Conservation (phyloP, 1,140 invertebrate genomes). For the Bombus fervidus region DNA sequence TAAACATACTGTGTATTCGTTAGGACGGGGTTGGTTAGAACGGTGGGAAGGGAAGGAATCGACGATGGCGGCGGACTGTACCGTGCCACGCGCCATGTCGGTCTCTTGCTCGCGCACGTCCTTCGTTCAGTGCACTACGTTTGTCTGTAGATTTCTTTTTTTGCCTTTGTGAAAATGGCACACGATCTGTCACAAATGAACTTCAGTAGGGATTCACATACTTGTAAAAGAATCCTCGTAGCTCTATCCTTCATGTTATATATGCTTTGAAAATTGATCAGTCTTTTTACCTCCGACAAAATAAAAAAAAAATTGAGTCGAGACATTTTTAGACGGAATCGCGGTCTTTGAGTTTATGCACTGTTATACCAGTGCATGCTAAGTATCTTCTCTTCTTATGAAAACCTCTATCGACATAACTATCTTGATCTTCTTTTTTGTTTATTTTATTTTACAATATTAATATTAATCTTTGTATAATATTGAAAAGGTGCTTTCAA, state of each 20-base stretch:
- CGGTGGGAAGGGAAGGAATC: conserved; percentile 60
- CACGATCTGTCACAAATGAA: conserved; percentile 27
- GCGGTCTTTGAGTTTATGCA: not conserved
- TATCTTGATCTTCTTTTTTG: not conserved
- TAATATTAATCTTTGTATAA: not conserved
- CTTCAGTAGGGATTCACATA: not conserved
- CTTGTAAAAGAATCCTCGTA: not conserved
- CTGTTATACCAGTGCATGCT: not conserved
- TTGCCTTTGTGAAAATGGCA: conserved; percentile 39
- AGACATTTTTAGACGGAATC: conserved; percentile 25
- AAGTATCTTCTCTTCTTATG: not conserved
- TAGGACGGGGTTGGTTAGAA: conserved; percentile 47
- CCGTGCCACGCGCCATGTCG: conserved; percentile 78
- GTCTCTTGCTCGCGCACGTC: conserved; percentile 72
- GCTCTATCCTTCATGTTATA: not conserved
- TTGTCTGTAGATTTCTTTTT: conserved; percentile 49
- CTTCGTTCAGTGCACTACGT: conserved; percentile 62
- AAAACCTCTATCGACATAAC: not conserved
- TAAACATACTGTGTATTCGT: conserved; percentile 11
- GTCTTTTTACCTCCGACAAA: not conserved
- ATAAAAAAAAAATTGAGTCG: not conserved
- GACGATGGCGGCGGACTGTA: conserved; percentile 75
- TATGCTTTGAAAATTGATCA: conserved; percentile 29
- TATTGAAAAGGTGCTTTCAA: not conserved
- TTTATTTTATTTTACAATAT: not conserved